Evolutionary conservation across 2,113 vertebrate species (phyloP), one percentile per base, ranked within the genome.

Genomic region (Saccopteryx bilineata): DNA sequence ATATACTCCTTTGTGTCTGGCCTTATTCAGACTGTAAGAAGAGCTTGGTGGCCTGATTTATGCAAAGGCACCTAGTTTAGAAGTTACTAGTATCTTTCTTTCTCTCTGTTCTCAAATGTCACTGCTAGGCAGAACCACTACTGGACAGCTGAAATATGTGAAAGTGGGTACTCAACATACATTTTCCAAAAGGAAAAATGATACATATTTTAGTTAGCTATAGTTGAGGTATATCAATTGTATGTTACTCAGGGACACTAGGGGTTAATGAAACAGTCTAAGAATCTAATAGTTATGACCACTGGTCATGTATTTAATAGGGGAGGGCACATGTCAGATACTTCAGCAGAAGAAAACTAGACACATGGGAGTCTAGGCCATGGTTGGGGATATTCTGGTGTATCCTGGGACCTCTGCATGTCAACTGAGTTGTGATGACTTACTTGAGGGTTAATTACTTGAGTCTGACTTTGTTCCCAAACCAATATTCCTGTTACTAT

Each of bases 11-110:
- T 79, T 61, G 56, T 50, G 5, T 69, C 18, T 76, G 39, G 10
- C 4, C 46, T 74, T 75, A 74, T 46, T 96, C 56, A 61, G 33
- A 21, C 60, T 79, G 5, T 58, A 78, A 7, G 5, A 14, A 17
- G 13, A 91, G n/a, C 93, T 96, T 58, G 12, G 9, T 63, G 26
- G 50, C 69, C 60, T 66, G 11, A 52, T 12, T 95, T 85, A 48
- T 5, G 31, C 54, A 87, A 61, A 93, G 15, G 19, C 50, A 52
- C 21, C 19, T 72, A 75, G 24, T 90, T 86, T 91, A 15, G 19
- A 94, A 95, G 28, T 72, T 75, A 72, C n/a, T 88, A 65, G 15
- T 5, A 58, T 75, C 23, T 71, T 82, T 87, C 60, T 28, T 31
- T 76, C 15, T n/a, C 82, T 79, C 18, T 75, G 21, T 52, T 15